Evolutionary conservation across 2,113 vertebrate genomes (phyloP), one percentile per base, ranked within the genome.

Genomic region (Lampris megalopsis): DNA sequence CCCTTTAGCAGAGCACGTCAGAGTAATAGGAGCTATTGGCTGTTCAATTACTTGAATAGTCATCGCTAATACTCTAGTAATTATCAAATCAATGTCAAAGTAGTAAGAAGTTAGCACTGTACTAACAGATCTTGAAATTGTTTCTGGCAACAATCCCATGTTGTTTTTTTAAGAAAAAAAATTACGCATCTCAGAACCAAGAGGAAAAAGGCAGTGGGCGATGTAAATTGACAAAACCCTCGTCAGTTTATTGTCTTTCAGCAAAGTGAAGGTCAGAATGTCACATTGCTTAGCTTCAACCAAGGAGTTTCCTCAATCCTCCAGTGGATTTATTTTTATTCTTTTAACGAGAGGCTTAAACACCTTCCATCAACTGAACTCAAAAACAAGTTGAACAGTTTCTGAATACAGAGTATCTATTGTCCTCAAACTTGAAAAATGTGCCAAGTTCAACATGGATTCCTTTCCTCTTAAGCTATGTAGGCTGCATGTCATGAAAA

Each of bases 171-270:
- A 45, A 45, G 7, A 45, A 45, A 45, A 45, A 52, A 8, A 9
- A 9, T 48, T 10, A 11, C 13, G 38, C 9, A 62, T 42, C 40
- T 42, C n/a, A 24, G 42, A 45, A 42, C 6, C 11, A 49, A 2
- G n/a, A 56, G 53, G 69, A 60, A 58, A 52, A 41, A 60, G 59
- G 13, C 71, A 67, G 50, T 0, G 2, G 48, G 81, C 65, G 49
- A n/a, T 10, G 8, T 53, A 85, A 82, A 8, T 83, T 87, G 89
- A 93, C 91, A 92, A 92, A 93, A 93, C 89, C 86, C 84, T 91
- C 78, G 86, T 91, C 88, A 93, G 90, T 93, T 93, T 93, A 93
- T 93, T 93, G 92, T 93, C 90, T 92, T 90, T 91, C 85, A 90
- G 91, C 89, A 88, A 24, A 92, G 90, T 88, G 90, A 92, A 91